Evolutionary conservation across 2,113 vertebrate genomes (phyloP), one percentile per base, ranked within the genome.

Genomic region (Melanerpes formicivorus): DNA sequence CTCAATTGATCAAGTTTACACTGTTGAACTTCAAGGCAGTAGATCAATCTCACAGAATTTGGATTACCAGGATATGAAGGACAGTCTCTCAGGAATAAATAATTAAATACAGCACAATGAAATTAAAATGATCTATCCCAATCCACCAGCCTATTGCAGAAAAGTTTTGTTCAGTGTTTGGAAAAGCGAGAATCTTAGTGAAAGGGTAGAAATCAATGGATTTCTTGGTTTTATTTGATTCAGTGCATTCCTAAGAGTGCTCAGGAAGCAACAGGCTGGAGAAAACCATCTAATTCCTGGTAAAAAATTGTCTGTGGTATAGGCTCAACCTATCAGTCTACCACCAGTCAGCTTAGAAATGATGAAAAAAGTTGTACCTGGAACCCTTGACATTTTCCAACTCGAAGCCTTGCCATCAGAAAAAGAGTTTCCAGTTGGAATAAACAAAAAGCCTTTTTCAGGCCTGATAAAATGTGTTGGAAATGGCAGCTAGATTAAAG

Each of bases 401-500:
- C 77, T 83, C 69, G 30, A 84, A 90, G 25, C 34, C 37, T 90
- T 1, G 0, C 72, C 92, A 59, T 93, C 74, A 88, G 66, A 83
- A 58, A 59, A 91, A 63, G 58, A 66, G 37, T 88, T 95, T 81
- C 90, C 65, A 88, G 32, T 37, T 84, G 75, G 80, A 96, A 96
- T 90, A 94, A 95, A 90, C 76, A 94, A 90, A 92, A 96, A 83
- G 30, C 56, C 74, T 82, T 96, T 90, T 92, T 90, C 56, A 82
- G 42, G 58, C 44, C 22, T 69, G 74, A 78, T 91, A 93, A 93
- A 93, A 85, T 92, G 80, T 80, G 62, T 92, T 95, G 86, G 90
- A 95, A 95, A 87, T 92, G 88, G 95, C 94, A 96, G 83, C 86
- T 91, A 93, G 85, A 96, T 94, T 96, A 95, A 96, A 96, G 93